A percentile compares a stretch with the other conserved stretches of the same genome.
Conservation (phyloP, 2,797 vertebrate species). For the Saxicola maurus region DNA sequence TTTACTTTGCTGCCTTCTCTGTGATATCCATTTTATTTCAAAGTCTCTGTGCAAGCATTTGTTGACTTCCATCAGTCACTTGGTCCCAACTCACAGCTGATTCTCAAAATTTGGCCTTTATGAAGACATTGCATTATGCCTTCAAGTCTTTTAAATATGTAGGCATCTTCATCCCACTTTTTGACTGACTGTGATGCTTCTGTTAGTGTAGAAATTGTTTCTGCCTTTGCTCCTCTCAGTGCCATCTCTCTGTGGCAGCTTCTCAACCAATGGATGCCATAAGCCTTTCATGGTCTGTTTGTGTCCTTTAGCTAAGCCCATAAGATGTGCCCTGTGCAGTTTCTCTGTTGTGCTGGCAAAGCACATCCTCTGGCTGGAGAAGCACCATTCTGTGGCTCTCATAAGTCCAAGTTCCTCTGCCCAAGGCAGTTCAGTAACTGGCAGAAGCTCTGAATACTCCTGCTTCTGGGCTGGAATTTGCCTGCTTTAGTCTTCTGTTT, state of each 20-base stretch:
- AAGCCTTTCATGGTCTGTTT: neutral
- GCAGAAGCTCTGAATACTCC: neutral
- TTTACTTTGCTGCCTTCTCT: neutral
- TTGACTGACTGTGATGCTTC: neutral
- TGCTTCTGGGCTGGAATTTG: neutral
- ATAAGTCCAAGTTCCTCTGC: neutral
- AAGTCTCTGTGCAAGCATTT: neutral
- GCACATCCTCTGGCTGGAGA: neutral
- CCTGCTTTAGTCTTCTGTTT: neutral
- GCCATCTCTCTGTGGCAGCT: neutral
- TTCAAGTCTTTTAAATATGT: neutral
- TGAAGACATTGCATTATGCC: neutral
- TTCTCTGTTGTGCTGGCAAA: neutral
- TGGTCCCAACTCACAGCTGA: neutral
- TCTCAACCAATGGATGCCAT: neutral
- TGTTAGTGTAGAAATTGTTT: neutral
- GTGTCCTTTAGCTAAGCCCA: neutral
- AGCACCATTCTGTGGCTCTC: neutral
- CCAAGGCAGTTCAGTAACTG: neutral
- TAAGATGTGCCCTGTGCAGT: neutral
- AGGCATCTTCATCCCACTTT: neutral
- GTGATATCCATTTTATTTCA: neutral
- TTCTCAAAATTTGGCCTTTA: neutral
- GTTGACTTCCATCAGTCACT: neutral
- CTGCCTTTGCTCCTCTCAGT: neutral